Evolutionary conservation across 2,113 vertebrate species (phyloP).

Genomic region (Osmerus mordax): DNA sequence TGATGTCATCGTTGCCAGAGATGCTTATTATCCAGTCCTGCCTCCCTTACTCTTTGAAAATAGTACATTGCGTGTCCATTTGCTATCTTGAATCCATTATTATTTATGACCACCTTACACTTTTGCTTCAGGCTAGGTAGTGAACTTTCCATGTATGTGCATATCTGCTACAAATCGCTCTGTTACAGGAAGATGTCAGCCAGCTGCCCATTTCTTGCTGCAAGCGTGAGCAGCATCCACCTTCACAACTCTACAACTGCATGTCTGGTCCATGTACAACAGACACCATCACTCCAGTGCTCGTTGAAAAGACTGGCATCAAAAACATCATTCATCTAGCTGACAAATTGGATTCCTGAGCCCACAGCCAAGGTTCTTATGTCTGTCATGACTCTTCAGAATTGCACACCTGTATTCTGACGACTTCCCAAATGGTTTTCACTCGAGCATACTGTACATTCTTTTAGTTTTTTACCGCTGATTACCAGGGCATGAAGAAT

Average conservation of each 20-base stretch:
- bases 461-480: slow-evolving; percentile 4
- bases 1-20: slow-evolving; percentile 47
- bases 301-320: slow-evolving; percentile 16
- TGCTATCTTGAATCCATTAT: slow-evolving; percentile 34
- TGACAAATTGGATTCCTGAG: slow-evolving; percentile 33
- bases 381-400: slow-evolving; percentile 21
- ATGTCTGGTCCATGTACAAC: slow-evolving; percentile 3
- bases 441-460: slow-evolving; percentile 36
- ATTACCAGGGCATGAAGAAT: not conserved
- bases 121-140: slow-evolving; percentile 28
- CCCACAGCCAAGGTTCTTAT: not conserved
- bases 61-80: slow-evolving; percentile 11
- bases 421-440: slow-evolving; percentile 13
- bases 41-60: slow-evolving; percentile 37
- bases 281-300: slow-evolving; percentile 33
- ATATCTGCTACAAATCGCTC: slow-evolving; percentile 14
- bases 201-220: slow-evolving; percentile 18
- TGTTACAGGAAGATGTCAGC: slow-evolving; percentile 36
- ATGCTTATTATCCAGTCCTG: slow-evolving; percentile 61
- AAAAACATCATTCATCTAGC: slow-evolving; percentile 34
- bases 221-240: slow-evolving; percentile 26
- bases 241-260: slow-evolving; percentile 15
- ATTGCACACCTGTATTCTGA: slow-evolving; percentile 49
- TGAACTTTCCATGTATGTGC: slow-evolving; percentile 14
- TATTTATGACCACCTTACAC: slow-evolving; percentile 28